Evolutionary conservation across 2,888 invertebrate species (phyloP), one percentile per base, ranked within the genome.

Genomic region (Ferrisia virgata): DNA sequence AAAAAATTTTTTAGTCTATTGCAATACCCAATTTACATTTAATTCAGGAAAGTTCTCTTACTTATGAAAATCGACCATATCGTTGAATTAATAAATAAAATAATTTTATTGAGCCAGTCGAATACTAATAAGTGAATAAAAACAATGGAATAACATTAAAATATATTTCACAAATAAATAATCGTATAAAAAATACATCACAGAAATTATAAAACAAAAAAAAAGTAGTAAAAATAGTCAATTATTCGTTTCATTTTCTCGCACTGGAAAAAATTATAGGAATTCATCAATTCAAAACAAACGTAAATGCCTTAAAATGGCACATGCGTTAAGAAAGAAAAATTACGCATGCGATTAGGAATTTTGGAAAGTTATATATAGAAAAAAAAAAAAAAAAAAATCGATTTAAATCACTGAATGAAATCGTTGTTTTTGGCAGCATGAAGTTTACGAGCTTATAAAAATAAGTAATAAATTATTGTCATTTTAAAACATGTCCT

Each of bases 141-240:
- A n/a, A n/a, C n/a, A n/a, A n/a, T 13, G 72, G n/a, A 72, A 72
- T 72, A 72, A 72, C 33, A 72, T 33, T 31, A 72, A 72, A 72
- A 33, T 47, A 47, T 47, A 47, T 22, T 31, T 72, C 18, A n/a
- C 72, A 33, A 72, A 72, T 72, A 72, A 72, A 72, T 72, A 72
- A 72, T 33, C 33, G 33, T 72, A 25, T 33, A 33, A 72, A 72
- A 72, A 72, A 72, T 72, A 72, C 22, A 72, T 72, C 72, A 72
- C 72, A 72, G 72, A 33, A 72, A 72, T 72, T 72, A n/a, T n/a
- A 72, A 25, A 72, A 72, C 72, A 72, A 72, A 72, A 72, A 53
- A 25, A 72, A 31, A 72, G 25, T 64, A 25, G 3, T 25, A 64
- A 64, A 64, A 64, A 64, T 64, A 64, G 58, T 64, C 18, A 47